Conservation (phyloP, 23 tunicate species). For the Styela plicata region DNA sequence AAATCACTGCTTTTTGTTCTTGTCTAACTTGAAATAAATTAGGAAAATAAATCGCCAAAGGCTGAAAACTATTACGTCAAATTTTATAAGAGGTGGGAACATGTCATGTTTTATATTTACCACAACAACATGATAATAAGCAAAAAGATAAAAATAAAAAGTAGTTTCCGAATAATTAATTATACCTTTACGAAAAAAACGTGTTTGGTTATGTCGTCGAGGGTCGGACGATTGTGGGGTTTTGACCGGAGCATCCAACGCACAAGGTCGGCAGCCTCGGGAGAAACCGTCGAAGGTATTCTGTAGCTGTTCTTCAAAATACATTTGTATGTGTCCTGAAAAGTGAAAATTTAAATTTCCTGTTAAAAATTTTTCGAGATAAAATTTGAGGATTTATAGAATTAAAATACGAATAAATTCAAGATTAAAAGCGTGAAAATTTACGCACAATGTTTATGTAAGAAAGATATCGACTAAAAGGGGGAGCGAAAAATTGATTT, state of each 20-base stretch:
- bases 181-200: conserved; percentile 81
- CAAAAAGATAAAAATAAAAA: neutral
- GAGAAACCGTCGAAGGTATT: conserved; percentile 62
- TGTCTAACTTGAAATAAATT: neutral
- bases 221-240: conserved; percentile 71
- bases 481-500: too few relatives aligned
- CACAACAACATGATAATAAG: neutral
- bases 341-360: conserved; percentile 4
- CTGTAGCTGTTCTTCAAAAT: conserved; percentile 81
- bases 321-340: conserved; percentile 90
- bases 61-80: neutral
- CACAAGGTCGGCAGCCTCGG: conserved; percentile 83
- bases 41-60: neutral
- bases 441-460: too few relatives aligned
- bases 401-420: too few relatives aligned
- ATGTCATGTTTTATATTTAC: neutral
- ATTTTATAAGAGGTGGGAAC: neutral
- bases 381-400: too few relatives aligned
- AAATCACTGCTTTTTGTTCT: neutral
- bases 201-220: conserved; percentile 51
- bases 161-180: neutral
- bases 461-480: too few relatives aligned
- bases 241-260: conserved; percentile 58
- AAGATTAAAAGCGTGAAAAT: too few relatives aligned
- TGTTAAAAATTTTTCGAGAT: too few relatives aligned